Conservation (phyloP, 1,140 invertebrate genomes). For the Zophobas atratus region DNA sequence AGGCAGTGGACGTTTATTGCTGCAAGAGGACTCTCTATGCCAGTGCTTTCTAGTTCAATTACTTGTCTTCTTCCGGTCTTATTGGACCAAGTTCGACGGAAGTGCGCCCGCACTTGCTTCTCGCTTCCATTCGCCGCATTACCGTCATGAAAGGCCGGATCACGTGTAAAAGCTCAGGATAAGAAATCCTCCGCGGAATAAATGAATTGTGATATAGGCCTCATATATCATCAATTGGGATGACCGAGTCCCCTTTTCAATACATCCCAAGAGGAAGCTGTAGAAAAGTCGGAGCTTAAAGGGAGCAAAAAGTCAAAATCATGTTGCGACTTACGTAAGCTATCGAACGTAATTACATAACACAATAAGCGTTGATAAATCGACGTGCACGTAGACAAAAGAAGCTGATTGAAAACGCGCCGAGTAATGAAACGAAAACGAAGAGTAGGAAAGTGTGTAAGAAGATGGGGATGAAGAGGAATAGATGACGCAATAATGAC, state of each 20-base stretch:
- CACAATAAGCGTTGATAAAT: slow-evolving; percentile 46
- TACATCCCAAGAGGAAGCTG: slow-evolving; percentile 31
- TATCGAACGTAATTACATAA: slow-evolving; percentile 36
- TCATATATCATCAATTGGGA: slow-evolving; percentile 41
- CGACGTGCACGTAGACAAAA: slow-evolving; percentile 44
- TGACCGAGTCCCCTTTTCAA: slow-evolving; percentile 40
- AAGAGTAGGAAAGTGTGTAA: slow-evolving; percentile 47
- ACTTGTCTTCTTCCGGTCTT: slow-evolving; percentile 27
- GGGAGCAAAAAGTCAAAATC: background rate
- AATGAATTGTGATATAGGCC: slow-evolving; percentile 51
- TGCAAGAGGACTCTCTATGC: slow-evolving; percentile 20
- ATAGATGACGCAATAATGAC: slow-evolving; percentile 60
- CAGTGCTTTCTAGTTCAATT: slow-evolving; percentile 28
- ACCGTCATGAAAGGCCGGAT: slow-evolving; percentile 45
- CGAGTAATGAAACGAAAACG: slow-evolving; percentile 47
- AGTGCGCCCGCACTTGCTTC: slow-evolving; percentile 27
- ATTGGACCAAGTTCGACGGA: slow-evolving; percentile 26
- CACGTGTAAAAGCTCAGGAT: slow-evolving; percentile 42
- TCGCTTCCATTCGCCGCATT: slow-evolving; percentile 32
- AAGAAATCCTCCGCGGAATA: slow-evolving; percentile 46
- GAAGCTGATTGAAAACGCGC: slow-evolving; percentile 44
- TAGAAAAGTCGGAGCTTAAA: slow-evolving; percentile 32
- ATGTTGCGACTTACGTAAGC: background rate
- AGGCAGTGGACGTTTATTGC: slow-evolving; percentile 37
- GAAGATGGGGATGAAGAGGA: slow-evolving; percentile 45